Percentiles rank a stretch among this genome's conserved stretches.
Evolutionary conservation across 2,888 invertebrate genomes (phyloP).

Genomic region (Salpingus planirostris): DNA sequence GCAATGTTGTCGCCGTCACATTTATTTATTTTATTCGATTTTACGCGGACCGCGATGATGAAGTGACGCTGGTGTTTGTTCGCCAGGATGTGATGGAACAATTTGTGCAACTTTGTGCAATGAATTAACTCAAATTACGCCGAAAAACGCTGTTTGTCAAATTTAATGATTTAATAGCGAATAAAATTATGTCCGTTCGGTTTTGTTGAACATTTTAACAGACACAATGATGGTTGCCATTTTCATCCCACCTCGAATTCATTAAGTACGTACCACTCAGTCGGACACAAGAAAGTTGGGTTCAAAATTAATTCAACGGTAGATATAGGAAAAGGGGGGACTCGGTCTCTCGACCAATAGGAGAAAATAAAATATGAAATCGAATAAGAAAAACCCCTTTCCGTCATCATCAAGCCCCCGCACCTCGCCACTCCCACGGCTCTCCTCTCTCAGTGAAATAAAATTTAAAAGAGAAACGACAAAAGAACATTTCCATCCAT

Average conservation of each 20-base stretch:
- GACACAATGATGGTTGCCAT: too few species aligned
- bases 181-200: constrained; percentile 15
- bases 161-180: constrained; percentile 16
- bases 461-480: constrained; percentile 36
- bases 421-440: constrained; percentile 9
- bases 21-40: too few species aligned
- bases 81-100: too few species aligned
- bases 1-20: too few species aligned
- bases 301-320: constrained; percentile 26
- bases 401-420: too few species aligned
- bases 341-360: constrained; percentile 24
- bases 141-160: constrained; percentile 15
- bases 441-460: constrained; percentile 29
- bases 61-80: too few species aligned
- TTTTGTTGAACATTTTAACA: constrained; percentile 17
- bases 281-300: constrained; percentile 19
- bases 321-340: constrained; percentile 12
- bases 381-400: constrained; percentile 35
- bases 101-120: constrained; percentile 9
- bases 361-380: constrained; percentile 36
- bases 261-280: constrained; percentile 4
- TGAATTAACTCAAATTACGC: constrained; percentile 13
- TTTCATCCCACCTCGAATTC: too few species aligned
- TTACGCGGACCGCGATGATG: too few species aligned
- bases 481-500: constrained; percentile 39